Percentiles rank a stretch among this genome's conserved stretches.
These are phyloP conservation scores for Frieseomelitta varia DNA, from an alignment of 1,140 invertebrate species.

Conservation along the genomic window DNA sequence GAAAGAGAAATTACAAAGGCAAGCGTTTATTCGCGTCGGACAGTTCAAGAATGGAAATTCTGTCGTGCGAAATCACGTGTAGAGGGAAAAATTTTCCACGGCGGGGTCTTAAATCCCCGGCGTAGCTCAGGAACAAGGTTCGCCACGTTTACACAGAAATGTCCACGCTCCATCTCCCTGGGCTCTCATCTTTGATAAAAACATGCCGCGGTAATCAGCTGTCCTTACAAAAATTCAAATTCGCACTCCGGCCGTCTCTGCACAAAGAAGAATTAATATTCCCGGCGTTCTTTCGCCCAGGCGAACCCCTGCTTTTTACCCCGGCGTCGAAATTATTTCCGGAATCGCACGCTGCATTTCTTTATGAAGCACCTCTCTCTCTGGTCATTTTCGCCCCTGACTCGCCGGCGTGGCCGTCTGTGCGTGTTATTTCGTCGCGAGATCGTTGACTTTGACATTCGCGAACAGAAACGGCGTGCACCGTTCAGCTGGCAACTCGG, in stretches of 20 bases:
- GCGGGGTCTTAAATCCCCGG: neutral
- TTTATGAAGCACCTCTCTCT: conserved; percentile 14
- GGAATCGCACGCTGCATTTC: neutral
- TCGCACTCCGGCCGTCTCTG: neutral
- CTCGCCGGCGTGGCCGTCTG: neutral
- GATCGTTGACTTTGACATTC: conserved; percentile 25
- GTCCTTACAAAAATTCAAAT: neutral
- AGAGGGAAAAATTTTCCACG: neutral
- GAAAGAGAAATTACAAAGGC: neutral
- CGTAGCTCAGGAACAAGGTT: neutral
- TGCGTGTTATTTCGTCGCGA: conserved; percentile 14
- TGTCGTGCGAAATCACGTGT: too few species aligned
- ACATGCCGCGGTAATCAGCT: neutral
- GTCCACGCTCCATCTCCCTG: neutral
- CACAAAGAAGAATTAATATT: neutral
- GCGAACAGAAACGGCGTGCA: neutral
- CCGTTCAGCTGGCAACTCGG: neutral
- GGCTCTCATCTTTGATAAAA: neutral
- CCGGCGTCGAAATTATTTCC: conserved; percentile 5
- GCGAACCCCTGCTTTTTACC: neutral
- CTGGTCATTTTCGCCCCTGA: neutral
- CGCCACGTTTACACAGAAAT: neutral
- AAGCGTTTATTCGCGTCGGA: neutral
- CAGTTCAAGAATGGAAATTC: neutral
- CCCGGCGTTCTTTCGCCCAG: neutral